phyloP scores from a whole-genome alignment of 2,113 vertebrate species.

The Neodontobutis hainanensis region DNA sequence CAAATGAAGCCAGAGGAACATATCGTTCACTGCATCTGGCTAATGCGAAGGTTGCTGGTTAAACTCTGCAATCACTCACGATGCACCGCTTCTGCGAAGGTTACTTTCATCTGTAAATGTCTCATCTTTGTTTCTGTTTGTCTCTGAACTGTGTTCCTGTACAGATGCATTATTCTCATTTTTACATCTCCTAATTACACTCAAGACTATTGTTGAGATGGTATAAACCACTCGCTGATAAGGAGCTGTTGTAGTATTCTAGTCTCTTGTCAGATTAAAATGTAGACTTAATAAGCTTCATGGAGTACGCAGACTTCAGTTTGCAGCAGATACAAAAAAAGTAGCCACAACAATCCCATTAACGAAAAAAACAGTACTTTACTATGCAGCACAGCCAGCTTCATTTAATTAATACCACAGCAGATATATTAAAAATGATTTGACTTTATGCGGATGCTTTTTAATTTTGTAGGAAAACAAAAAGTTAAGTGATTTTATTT shows the following conservation, averaged over 20 bases:
- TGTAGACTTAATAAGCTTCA: conserved; percentile 4
- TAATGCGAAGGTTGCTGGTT: conserved; percentile 58
- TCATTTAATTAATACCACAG: too few species aligned
- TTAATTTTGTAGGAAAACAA: too few species aligned
- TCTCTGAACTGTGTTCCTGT: background rate
- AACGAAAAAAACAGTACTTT: background rate
- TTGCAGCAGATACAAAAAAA: background rate
- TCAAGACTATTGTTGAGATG: background rate
- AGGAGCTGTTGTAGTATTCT: background rate
- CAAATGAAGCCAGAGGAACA: conserved; percentile 44
- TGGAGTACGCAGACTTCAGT: background rate
- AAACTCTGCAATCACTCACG: conserved; percentile 46
- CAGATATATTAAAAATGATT: background rate
- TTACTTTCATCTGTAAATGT: conserved; percentile 42
- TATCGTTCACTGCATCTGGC: conserved; percentile 38
- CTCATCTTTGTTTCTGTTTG: conserved; percentile 11
- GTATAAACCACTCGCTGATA: conserved; percentile 4
- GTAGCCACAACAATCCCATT: background rate
- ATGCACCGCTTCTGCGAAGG: conserved; percentile 43
- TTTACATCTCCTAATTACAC: conserved; percentile 2
- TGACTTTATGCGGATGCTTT: background rate
- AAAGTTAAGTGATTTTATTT: background rate
- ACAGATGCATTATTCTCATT: background rate
- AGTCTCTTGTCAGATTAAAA: conserved; percentile 4
- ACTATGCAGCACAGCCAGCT: background rate